phyloP scores from a whole-genome alignment of 2,888 invertebrate genomes.

The Xylota segnis region DNA sequence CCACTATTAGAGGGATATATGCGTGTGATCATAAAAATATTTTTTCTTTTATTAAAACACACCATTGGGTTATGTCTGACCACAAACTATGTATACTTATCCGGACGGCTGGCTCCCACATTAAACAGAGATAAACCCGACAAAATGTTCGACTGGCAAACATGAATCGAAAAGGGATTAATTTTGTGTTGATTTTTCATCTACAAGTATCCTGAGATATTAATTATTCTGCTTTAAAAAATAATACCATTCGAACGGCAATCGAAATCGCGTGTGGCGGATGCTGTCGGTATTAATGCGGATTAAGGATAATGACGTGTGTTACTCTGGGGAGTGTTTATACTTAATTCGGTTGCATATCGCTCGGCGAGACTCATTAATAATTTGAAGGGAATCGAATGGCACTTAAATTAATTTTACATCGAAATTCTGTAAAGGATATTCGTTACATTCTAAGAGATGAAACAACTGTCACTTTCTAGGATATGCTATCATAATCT shows the following conservation, averaged over 20 bases:
- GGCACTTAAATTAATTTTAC: background rate
- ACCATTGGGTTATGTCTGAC: background rate
- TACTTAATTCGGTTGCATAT: slow-evolving; percentile 6
- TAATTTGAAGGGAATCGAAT: background rate
- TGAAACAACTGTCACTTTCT: background rate
- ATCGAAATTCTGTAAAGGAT: background rate
- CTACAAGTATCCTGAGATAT: slow-evolving; percentile 12
- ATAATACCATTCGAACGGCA: background rate
- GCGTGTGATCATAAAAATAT: slow-evolving; percentile 1
- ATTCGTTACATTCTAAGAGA: background rate
- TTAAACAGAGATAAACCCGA: slow-evolving; percentile 1
- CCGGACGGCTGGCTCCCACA: slow-evolving; percentile 3
- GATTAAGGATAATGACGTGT: slow-evolving; percentile 32
- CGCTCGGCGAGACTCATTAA: background rate
- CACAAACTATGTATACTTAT: background rate
- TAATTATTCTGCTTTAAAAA: slow-evolving; percentile 31
- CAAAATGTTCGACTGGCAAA: background rate
- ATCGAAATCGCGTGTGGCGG: slow-evolving; percentile 1
- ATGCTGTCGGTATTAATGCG: slow-evolving; percentile 1
- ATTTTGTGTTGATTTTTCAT: slow-evolving; percentile 21
- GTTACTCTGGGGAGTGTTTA: background rate
- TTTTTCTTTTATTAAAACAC: background rate
- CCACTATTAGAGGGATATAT: background rate
- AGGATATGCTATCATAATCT: background rate
- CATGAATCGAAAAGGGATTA: slow-evolving; percentile 18